Base-by-base conservation (phyloP, 2,113 vertebrate genomes). In the Plecotus auritus region DNA sequence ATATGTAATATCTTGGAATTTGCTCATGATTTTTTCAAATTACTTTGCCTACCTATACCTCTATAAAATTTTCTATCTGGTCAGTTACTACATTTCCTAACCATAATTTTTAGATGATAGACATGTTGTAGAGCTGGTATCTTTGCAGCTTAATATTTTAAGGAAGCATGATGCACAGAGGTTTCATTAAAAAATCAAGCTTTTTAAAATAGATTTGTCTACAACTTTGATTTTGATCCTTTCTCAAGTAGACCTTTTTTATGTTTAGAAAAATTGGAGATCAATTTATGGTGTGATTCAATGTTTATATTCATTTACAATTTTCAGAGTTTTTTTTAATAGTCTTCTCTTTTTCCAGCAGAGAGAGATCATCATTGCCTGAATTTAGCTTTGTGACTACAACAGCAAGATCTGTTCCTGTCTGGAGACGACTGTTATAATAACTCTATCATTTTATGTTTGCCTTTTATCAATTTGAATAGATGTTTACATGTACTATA, bases 271-370 rank as follows among this genome's bases (percentile, higher is more conserved):
- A 96, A 90, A 17, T 81, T 95, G 82, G 66, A 78, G 17, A n/a
- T 96, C 49, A 95, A 2, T 94, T 94, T 94, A 93, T 96, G 67
- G 10, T 91, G 14, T 93, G 59, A 95, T 96, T 92, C 86, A 93
- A 14, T 66, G 95, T 96, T 94, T 87, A 76, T 26, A 76, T 94
- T 88, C 59, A 85, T 92, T 88, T 96, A 40, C 49, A 72, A 17
- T 91, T 93, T 95, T 84, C 93, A 85, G 18, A 80, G 77, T 89
- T 88, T 96, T 95, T 96, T 96, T 96, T 97, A 97, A 97, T 97
- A 94, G 64, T 97, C n/a, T 97, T 97, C 88, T 97, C 96, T 97
- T 97, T 96, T 97, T 97, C 74, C 97, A 95, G 95, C 97, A 97
- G 97, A 97, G 88, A 96, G 97, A 97, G 85, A 95, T 81, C 97